Base-by-base conservation (phyloP, 1,140 invertebrate genomes). In the Elymnias hypermnestra region DNA sequence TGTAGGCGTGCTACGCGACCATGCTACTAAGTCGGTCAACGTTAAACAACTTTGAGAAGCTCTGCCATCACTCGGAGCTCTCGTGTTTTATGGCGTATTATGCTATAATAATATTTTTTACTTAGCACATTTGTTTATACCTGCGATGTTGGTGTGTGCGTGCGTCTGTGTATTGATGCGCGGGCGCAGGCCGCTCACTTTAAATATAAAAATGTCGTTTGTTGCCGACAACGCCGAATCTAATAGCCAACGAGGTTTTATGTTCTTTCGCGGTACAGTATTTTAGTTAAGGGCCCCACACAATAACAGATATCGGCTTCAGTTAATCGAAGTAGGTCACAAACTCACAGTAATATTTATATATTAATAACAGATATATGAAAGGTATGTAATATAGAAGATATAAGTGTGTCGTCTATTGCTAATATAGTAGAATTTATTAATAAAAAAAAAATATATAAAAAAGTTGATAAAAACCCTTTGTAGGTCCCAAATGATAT, bases 31-130 rank as follows among this genome's bases (percentile, higher is more conserved):
- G 23, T 29, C 21, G 43, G 31, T 57, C 36, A 17, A 14, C 15
- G 31, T 47, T 47, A 56, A 57, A 41, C 38, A 40, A 77, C 44
- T 72, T 83, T 83, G 72, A 63, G 71, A 76, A 70, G 14, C 74
- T 42, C 61, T 41, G 35, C 26, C 51, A n/a, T 4, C 18, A 31
- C 37, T 58, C 63, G 58, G 57, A 49, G 57, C 57, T 62, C 54
- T 62, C 59, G 72, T 79, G 72, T 83, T 81, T 79, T 81, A 83
- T 81, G 75, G 76, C 71, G 67, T 69, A 83, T 81, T 83, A 81
- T 81, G 64, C 65, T 73, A 79, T 79, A 79, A 83, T 83, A 79
- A 83, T 81, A 81, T 83, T 81, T 83, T 83, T 83, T 83, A 83
- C 79, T 83, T 83, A 81, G 76, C 79, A 79, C 79, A 72, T 79